Percentiles rank a stretch among this genome's conserved stretches.
phyloP scores from a whole-genome alignment of 2,888 invertebrate species.

The Eupithecia subumbrata region DNA sequence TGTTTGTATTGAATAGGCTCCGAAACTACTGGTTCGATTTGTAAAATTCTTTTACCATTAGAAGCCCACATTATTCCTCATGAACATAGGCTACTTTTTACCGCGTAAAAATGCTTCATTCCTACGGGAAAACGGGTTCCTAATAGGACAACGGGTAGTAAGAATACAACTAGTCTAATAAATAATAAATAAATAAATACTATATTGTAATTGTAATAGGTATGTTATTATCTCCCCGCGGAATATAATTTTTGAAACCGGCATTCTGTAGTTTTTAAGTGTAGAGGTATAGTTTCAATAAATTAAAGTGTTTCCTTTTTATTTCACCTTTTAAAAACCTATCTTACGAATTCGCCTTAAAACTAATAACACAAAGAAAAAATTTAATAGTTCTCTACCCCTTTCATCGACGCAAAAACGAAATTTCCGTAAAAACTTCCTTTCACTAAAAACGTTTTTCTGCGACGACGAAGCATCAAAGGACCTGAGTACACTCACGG shows the following conservation, averaged over 20 bases:
- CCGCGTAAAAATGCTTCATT: no score
- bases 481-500: constrained; percentile 56
- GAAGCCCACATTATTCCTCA: no score
- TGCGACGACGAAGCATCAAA: constrained; percentile 58
- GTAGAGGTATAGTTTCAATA: background rate
- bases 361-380: constrained; percentile 44
- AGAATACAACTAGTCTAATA: no score
- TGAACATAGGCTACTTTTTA: no score
- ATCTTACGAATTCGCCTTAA: background rate
- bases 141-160: no score
- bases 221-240: background rate
- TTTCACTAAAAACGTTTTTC: constrained; percentile 55
- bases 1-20: no score
- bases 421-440: constrained; percentile 57
- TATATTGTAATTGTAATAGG: no score
- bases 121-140: no score
- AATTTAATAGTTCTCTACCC: constrained; percentile 53
- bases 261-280: no score
- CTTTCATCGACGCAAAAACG: constrained; percentile 51
- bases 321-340: background rate
- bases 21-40: no score
- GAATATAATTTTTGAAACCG: background rate
- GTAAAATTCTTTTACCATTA: no score
- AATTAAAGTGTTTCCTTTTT: background rate
- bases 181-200: no score